phyloP scores from a whole-genome alignment of 35 echinoderm and acorn worm species.

The Heliocidaris tuberculata region DNA sequence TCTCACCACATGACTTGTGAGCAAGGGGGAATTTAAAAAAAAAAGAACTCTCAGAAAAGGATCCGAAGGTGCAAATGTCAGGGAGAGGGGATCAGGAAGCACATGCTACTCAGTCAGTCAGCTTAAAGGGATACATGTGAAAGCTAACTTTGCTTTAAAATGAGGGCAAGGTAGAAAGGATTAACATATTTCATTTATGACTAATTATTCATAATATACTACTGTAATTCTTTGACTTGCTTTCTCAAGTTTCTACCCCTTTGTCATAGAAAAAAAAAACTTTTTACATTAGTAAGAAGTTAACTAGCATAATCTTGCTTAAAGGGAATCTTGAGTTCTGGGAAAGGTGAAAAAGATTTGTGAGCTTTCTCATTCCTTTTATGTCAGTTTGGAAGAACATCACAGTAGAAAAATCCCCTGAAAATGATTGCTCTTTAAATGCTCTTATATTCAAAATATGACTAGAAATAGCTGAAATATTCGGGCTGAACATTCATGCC shows the following conservation, averaged over 20 bases:
- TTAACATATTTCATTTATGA: conserved; percentile 9
- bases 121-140: background rate
- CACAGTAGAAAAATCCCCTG: too few relatives aligned
- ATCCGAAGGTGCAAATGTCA: background rate
- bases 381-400: too few relatives aligned
- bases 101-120: background rate
- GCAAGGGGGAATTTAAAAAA: background rate
- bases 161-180: background rate
- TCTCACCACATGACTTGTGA: background rate
- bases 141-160: background rate
- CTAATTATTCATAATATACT: background rate
- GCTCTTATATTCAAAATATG: too few relatives aligned
- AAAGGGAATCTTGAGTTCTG: too few relatives aligned
- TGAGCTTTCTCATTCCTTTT: too few relatives aligned
- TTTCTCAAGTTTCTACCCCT: background rate
- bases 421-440: too few relatives aligned
- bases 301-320: too few relatives aligned
- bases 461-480: too few relatives aligned
- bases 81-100: background rate
- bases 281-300: too few relatives aligned
- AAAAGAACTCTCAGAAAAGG: background rate
- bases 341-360: too few relatives aligned
- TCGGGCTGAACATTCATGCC: too few relatives aligned
- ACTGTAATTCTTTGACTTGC: background rate
- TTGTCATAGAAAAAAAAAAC: background rate